A percentile compares a stretch with the other conserved stretches of the same genome.
These are phyloP conservation scores for Marmota monax DNA, from an alignment of 2,113 vertebrate species.

Conservation along the genomic window DNA sequence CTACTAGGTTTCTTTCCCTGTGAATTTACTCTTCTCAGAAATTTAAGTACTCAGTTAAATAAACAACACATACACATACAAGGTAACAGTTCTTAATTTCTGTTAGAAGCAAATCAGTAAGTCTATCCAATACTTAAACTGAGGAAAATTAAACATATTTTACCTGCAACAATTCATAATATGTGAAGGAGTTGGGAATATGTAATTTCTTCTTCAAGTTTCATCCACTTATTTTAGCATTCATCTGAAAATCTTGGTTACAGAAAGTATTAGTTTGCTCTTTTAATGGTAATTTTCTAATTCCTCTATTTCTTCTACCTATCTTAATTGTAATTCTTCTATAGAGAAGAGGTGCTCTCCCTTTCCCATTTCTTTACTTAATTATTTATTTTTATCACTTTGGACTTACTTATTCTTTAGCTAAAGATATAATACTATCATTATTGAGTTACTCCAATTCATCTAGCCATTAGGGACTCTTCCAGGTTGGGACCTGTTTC, in stretches of 20 bases:
- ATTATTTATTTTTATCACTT: not conserved
- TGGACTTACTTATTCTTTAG: not conserved
- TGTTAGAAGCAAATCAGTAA: not conserved
- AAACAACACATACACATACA: not conserved
- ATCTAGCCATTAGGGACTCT: not conserved
- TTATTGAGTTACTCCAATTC: not conserved
- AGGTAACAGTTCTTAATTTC: not conserved
- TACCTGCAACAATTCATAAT: not conserved
- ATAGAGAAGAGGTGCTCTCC: not conserved
- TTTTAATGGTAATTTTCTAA: not conserved
- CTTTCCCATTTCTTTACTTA: not conserved
- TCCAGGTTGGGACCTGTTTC: not conserved
- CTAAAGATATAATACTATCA: slow-evolving; percentile 14
- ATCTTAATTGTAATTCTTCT: slow-evolving; percentile 43
- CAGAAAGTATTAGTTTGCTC: not conserved
- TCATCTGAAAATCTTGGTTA: not conserved
- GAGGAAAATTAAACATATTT: not conserved
- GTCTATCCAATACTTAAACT: not conserved
- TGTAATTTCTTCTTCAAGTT: not conserved
- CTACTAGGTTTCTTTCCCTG: not conserved
- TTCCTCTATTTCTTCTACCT: slow-evolving; percentile 3
- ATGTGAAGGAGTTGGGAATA: not conserved
- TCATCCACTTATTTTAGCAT: not conserved
- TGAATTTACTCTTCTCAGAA: not conserved
- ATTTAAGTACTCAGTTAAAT: not conserved